Evolutionary conservation across 2,888 invertebrate species (phyloP).

Genomic region (Caenorhabditis japonica): DNA sequence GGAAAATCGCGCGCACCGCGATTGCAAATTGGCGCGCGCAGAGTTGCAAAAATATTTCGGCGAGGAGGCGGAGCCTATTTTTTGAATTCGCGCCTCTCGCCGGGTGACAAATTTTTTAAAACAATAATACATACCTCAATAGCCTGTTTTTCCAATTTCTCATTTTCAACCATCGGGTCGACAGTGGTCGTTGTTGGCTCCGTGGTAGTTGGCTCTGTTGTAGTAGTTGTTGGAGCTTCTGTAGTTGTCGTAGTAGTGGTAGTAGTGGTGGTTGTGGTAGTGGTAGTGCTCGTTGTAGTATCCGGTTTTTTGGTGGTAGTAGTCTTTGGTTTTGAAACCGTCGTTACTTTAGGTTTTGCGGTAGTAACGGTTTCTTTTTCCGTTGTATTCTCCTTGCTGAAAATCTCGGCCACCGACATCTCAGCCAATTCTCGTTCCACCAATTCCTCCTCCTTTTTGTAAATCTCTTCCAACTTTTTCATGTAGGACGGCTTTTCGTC

Average conservation of each 20-base stretch:
- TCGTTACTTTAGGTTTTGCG: no score
- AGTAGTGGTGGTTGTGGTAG: conserved; percentile 8
- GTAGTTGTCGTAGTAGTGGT: conserved; percentile 25
- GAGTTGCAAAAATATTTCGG: no score
- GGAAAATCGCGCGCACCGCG: no score
- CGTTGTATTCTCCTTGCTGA: conserved; percentile 19
- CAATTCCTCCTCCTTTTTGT: conserved; percentile 53
- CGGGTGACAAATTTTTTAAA: no score
- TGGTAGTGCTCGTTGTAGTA: conserved; percentile 1
- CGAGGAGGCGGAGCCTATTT: no score
- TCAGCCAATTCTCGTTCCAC: conserved; percentile 43
- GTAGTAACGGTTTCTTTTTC: background rate
- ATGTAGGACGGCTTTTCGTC: conserved; percentile 51
- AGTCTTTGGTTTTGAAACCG: no score
- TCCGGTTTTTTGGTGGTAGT: conserved; percentile 10
- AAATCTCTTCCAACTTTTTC: conserved; percentile 56
- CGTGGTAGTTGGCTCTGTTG: conserved; percentile 16
- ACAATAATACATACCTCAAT: conserved; percentile 43
- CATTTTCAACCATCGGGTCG: conserved; percentile 35
- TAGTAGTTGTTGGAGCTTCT: conserved; percentile 20
- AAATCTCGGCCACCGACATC: conserved; percentile 51
- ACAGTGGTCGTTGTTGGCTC: conserved; percentile 39
- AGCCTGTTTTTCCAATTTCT: conserved; percentile 38
- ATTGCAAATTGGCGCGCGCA: no score
- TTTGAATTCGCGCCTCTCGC: no score